Percentiles rank a stretch among this genome's conserved stretches.
Conservation (phyloP, 1,140 invertebrate species). For the Tribolium madens region DNA sequence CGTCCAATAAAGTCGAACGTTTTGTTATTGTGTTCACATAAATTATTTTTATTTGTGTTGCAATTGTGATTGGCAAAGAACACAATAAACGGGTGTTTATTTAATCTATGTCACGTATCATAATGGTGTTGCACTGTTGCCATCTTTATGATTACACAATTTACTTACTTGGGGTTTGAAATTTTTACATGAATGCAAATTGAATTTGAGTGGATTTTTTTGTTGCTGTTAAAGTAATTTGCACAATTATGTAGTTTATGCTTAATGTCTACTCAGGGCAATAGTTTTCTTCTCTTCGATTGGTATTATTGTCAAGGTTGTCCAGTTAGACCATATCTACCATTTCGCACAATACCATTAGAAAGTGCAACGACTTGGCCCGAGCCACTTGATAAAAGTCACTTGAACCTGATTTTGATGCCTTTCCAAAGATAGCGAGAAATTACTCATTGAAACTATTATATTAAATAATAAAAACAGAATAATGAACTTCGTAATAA, state of each 20-base stretch:
- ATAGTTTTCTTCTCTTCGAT: neutral
- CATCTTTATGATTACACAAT: neutral
- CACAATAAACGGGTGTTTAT: neutral
- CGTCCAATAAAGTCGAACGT: neutral
- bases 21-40: neutral
- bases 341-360: neutral
- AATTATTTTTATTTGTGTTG: neutral
- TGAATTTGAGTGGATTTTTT: neutral
- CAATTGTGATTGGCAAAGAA: neutral
- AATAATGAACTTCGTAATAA: no score
- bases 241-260: neutral
- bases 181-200: neutral
- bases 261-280: neutral
- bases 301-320: neutral
- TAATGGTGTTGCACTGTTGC: neutral
- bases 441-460: neutral
- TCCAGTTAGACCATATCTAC: neutral
- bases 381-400: conserved; percentile 21
- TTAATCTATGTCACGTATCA: neutral
- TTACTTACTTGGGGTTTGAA: neutral
- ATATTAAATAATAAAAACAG: no score
- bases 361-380: conserved; percentile 21
- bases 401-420: conserved; percentile 9
- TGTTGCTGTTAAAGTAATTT: neutral
- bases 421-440: neutral